Evolutionary conservation across 1,140 invertebrate species (phyloP), one percentile per base, ranked within the genome.

Genomic region (Olivierus martensii): DNA sequence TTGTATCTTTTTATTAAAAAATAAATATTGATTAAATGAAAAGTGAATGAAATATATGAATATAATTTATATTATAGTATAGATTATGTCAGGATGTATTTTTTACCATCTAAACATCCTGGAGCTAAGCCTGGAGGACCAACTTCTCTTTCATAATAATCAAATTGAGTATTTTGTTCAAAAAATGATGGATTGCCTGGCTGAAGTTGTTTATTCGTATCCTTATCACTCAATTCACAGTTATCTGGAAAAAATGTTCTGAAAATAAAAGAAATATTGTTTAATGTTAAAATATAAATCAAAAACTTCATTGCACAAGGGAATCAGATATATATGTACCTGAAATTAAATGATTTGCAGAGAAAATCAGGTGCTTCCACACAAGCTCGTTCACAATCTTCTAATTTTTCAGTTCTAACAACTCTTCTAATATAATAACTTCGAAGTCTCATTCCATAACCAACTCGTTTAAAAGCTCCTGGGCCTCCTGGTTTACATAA

Each of bases 321-420:
- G n/a, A n/a, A n/a, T n/a, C n/a, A n/a, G n/a, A n/a, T n/a, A n/a
- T n/a, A n/a, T n/a, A n/a, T 19, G 9, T 69, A 79, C 73, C 82
- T 79, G 70, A 79, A 90, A 71, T 90, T 91, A 69, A 90, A 90
- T 12, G 86, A 84, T 62, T 81, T 72, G 61, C 87, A 91, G n/a
- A 84, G 76, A 63, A 90, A 89, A 63, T 89, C 86, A 59, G 81
- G 73, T 9, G 80, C 77, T 63, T 58, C 56, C 14, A 80, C 76
- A 65, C 87, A 91, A 65, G 87, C 84, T 51, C 80, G 71, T 65
- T 90, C 82, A 65, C 87, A 90, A 39, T 84, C 79, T 1, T 76
- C 74, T 56, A 89, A 65, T 3, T 80, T 81, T 4, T 81, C 77
- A 1, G 80, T 80, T 6, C 79, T 78, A 2, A 82, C 76, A 44